These are phyloP conservation scores for Pemphredon lugubris DNA, from an alignment of 2,888 invertebrate genomes.

Conservation along the genomic window DNA sequence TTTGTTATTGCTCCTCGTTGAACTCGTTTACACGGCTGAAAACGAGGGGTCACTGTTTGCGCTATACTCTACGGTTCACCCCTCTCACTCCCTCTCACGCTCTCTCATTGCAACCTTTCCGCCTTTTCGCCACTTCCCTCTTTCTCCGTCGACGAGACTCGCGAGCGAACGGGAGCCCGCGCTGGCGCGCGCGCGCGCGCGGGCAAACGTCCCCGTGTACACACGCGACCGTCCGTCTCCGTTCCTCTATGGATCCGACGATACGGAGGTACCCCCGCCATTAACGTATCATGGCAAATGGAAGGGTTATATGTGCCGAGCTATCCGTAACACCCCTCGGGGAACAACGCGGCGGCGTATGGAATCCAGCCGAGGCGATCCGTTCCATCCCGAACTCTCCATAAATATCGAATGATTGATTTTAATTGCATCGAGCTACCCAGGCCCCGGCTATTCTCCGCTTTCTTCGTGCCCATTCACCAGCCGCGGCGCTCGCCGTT, in stretches of 20 bases:
- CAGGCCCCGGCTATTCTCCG: background rate
- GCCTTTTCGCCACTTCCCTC: background rate
- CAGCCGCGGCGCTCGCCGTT: slow-evolving; percentile 3
- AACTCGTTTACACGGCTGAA: slow-evolving; percentile 33
- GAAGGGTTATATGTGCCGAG: slow-evolving; percentile 52
- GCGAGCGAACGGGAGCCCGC: too few relatives aligned
- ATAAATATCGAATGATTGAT: slow-evolving; percentile 55
- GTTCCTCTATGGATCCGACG: slow-evolving; percentile 21
- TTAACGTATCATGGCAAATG: slow-evolving; percentile 56
- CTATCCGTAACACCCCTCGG: slow-evolving; percentile 27
- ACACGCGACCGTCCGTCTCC: slow-evolving; percentile 5
- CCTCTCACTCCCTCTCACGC: background rate
- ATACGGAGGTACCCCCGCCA: slow-evolving; percentile 46
- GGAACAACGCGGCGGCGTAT: slow-evolving; percentile 19
- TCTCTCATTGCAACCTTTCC: slow-evolving; percentile 1
- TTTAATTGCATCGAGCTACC: slow-evolving; percentile 42
- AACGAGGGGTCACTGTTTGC: slow-evolving; percentile 41
- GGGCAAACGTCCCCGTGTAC: background rate
- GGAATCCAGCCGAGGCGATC: slow-evolving; percentile 24
- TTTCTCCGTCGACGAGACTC: background rate
- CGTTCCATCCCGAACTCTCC: slow-evolving; percentile 26
- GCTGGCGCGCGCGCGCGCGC: too few relatives aligned
- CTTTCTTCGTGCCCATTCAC: background rate
- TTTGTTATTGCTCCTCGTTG: slow-evolving; percentile 37
- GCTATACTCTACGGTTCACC: slow-evolving; percentile 11